phyloP scores from a whole-genome alignment of 2,113 vertebrate genomes.

The Dipodomys ordii region DNA sequence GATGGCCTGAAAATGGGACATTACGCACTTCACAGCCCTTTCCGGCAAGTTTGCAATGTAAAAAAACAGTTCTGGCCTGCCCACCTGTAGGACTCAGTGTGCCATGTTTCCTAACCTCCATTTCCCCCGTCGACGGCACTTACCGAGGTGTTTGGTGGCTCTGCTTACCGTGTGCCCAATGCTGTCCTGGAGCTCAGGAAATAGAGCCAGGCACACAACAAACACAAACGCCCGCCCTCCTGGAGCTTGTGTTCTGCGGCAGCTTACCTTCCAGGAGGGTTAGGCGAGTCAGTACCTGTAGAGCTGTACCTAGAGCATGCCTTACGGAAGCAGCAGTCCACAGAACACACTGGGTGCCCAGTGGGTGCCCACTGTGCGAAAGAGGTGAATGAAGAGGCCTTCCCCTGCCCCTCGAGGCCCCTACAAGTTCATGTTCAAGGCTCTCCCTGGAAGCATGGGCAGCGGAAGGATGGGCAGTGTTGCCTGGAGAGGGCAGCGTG shows the following conservation, averaged over 20 bases:
- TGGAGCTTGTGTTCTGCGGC: rapidly evolving
- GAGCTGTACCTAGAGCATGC: not conserved
- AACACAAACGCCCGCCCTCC: rapidly evolving
- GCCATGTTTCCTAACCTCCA: not conserved
- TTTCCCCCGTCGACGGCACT: not conserved
- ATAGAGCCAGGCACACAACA: not conserved
- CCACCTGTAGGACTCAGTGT: not conserved
- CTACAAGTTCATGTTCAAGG: not conserved
- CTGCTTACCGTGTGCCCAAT: not conserved
- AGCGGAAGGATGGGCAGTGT: not conserved
- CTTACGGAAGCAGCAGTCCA: rapidly evolving
- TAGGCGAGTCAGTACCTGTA: rapidly evolving
- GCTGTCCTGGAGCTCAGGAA: not conserved
- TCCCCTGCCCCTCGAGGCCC: not conserved
- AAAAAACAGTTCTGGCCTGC: not conserved
- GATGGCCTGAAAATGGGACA: not conserved
- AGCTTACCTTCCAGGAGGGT: no score
- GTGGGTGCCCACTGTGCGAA: rapidly evolving
- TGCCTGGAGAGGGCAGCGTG: not conserved
- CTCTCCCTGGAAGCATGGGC: not conserved
- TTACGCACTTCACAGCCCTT: not conserved
- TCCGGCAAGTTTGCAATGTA: not conserved
- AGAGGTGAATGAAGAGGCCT: not conserved
- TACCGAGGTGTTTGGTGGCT: rapidly evolving
- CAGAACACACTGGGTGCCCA: not conserved